phyloP scores from a whole-genome alignment of 2,888 invertebrate genomes.

The Merodon equestris region DNA sequence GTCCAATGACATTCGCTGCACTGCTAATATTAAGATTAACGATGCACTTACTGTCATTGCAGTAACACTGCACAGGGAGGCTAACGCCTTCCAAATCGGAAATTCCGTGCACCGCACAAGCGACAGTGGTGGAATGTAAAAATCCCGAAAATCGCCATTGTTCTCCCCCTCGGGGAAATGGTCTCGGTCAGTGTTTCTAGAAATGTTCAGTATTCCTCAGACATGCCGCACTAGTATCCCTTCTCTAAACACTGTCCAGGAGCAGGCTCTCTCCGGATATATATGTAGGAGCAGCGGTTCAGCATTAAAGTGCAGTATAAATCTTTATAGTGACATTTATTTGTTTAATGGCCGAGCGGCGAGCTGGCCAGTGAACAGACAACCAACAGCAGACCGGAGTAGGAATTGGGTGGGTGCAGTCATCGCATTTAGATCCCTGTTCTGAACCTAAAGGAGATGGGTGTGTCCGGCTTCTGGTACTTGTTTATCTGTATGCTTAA shows the following conservation, averaged over 20 bases:
- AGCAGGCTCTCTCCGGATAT: conserved; percentile 4
- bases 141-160: conserved; percentile 19
- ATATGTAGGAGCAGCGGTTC: conserved; percentile 2
- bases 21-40: conserved; percentile 33
- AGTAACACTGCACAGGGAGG: conserved; percentile 20
- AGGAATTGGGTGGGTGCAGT: conserved; percentile 1
- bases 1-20: conserved; percentile 15
- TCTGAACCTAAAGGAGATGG: too few species aligned
- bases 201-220: too few species aligned
- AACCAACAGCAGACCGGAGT: too few species aligned
- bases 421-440: not conserved
- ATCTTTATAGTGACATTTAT: conserved; percentile 33
- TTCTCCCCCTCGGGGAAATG: not conserved
- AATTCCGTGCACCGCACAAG: not conserved
- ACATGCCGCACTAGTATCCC: not conserved
- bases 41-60: conserved; percentile 39
- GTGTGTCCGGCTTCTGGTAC: not conserved
- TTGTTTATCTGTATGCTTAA: conserved; percentile 4
- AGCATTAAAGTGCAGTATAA: conserved; percentile 25
- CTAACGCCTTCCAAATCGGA: conserved; percentile 1
- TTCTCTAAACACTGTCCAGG: conserved; percentile 22
- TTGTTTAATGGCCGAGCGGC: conserved; percentile 24
- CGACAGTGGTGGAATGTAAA: not conserved
- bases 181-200: too few species aligned
- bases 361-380: not conserved